Conservation (phyloP, 2,797 vertebrate species). For the Scarus forsteni region DNA sequence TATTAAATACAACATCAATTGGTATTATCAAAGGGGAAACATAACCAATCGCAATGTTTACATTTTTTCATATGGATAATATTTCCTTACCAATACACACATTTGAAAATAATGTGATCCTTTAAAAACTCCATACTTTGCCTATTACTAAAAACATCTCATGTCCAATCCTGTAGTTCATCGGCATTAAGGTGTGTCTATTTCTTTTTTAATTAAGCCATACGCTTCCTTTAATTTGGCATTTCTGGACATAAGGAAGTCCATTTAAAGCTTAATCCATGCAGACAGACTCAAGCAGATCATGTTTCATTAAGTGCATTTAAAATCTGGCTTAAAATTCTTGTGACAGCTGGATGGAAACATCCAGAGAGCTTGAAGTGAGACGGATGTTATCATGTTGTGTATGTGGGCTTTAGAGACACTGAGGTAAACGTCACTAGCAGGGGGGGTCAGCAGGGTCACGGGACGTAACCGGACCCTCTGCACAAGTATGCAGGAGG, state of each 20-base stretch:
- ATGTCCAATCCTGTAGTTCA: too few relatives aligned
- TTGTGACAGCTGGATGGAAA: slow-evolving; percentile 21
- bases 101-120: too few relatives aligned
- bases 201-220: not conserved
- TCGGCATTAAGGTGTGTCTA: not conserved
- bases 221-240: not conserved
- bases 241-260: slow-evolving; percentile 1
- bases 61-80: too few relatives aligned
- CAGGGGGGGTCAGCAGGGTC: slow-evolving; percentile 29
- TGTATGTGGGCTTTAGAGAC: not conserved
- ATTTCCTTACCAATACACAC: too few relatives aligned
- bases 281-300: slow-evolving; percentile 32
- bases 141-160: too few relatives aligned
- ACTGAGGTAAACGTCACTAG: slow-evolving; percentile 11
- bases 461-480: slow-evolving; percentile 39
- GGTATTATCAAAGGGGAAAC: too few relatives aligned
- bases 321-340: slow-evolving; percentile 21
- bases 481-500: slow-evolving; percentile 11
- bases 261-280: slow-evolving; percentile 7
- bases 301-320: slow-evolving; percentile 25
- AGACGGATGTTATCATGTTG: not conserved
- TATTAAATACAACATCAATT: too few relatives aligned
- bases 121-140: too few relatives aligned
- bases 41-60: too few relatives aligned
- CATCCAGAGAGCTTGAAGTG: slow-evolving; percentile 9